Base-by-base conservation (phyloP, 2,888 invertebrate genomes). In the Acronicta aceris region DNA sequence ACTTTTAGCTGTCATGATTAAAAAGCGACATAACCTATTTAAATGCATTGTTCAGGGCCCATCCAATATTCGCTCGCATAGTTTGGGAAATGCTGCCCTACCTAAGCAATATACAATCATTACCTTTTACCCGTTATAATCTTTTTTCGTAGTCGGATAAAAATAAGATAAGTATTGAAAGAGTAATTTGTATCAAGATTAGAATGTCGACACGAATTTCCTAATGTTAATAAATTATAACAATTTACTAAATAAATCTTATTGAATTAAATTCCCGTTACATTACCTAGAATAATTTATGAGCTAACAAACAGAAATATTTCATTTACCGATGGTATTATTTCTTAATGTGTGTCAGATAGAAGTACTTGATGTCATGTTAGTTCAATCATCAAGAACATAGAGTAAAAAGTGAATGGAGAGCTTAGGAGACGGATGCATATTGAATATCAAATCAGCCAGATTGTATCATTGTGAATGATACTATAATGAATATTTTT, bases 361-460 rank as follows among this genome's bases (percentile, higher is more conserved):
- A 79, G 72, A 77, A 68, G 77, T 82, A 80, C 78, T 78, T 56
- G 47, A 65, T 63, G 65, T 72, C 60, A 69, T 69, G 60, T 59
- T 50, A 42, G 59, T 63, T 65, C 55, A 61, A 71, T 70, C 66
- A 59, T 21, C 54, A 27, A 49, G 27, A 13, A 71, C 48, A 65
- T 9, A 12, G 66, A 67, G 40, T 30, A 30, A 5, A 9, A 38
- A 2, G 6, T 38, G 12, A 9, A 49, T 38, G 36, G 48, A 67
- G 59, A 42, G 9, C 9, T 8, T 10, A 30, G 1, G 21, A 21
- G 21, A 21, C 21, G 4, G 21, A 21, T n/a, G n/a, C n/a, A 21
- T 21, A 21, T 21, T 21, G 4, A 21, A 21, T 21, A 21, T 21
- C 2, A 21, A 21, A 21, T 3, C 21, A 21, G n/a, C n/a, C n/a